Percentiles rank a stretch among this genome's conserved stretches.
These are phyloP conservation scores for Rhopilema esculentum DNA, from an alignment of 30 jellyfish, hydroid and myxozoan genomes.

Conservation along the genomic window DNA sequence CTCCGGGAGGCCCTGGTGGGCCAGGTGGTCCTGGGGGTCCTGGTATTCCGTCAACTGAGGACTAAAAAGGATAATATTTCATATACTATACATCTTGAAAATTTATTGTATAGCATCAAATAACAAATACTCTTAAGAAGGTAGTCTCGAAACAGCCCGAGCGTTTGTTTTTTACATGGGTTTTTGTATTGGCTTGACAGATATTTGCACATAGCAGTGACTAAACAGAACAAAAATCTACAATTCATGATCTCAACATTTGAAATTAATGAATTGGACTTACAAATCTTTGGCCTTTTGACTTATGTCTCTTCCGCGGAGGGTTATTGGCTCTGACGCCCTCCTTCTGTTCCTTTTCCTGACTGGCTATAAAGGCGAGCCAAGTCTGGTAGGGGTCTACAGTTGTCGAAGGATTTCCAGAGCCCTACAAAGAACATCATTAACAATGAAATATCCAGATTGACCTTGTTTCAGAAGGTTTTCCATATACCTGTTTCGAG, in stretches of 20 bases:
- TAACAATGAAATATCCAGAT: neutral
- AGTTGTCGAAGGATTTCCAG: constrained; percentile 32
- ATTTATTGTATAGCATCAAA: too few relatives aligned
- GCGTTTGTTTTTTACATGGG: neutral
- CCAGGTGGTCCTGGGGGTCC: constrained; percentile 99
- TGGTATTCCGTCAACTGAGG: constrained; percentile 83
- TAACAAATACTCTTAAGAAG: too few relatives aligned
- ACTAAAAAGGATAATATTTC: constrained; percentile 20
- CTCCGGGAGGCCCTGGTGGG: constrained; percentile 94
- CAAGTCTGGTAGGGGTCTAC: constrained; percentile 80
- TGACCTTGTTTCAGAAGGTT: too few relatives aligned
- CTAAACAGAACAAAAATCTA: neutral
- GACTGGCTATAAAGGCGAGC: constrained; percentile 78
- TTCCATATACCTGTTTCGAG: too few relatives aligned
- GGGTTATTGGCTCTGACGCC: constrained; percentile 10
- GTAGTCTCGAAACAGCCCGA: too few relatives aligned
- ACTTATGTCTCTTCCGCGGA: constrained; percentile 32
- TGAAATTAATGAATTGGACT: constrained; percentile 3
- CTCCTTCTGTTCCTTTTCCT: constrained; percentile 34
- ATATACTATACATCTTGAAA: neutral
- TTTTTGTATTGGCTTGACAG: neutral
- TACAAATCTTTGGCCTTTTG: constrained; percentile 53
- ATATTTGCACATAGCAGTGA: neutral
- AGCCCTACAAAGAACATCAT: neutral
- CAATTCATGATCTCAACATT: neutral